These are phyloP conservation scores for Pampus argenteus DNA, from an alignment of 2,797 vertebrate genomes.

Conservation along the genomic window DNA sequence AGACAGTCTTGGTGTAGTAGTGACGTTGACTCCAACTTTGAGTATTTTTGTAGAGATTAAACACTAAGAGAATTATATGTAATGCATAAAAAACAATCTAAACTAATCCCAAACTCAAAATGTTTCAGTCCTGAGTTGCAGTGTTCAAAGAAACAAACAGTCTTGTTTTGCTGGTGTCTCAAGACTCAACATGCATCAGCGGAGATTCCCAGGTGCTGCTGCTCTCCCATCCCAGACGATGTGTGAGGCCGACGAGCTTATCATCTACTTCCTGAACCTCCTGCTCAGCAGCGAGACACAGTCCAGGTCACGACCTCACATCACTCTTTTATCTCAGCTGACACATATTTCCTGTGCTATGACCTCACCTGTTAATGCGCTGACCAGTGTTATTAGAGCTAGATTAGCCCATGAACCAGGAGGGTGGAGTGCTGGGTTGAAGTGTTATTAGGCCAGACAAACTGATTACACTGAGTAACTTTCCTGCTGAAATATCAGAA, in stretches of 20 bases:
- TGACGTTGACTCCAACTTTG: too few relatives aligned
- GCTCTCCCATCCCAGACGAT: slow-evolving; percentile 12
- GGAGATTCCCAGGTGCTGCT: slow-evolving; percentile 3
- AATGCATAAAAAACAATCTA: too few relatives aligned
- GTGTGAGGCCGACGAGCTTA: slow-evolving; percentile 50
- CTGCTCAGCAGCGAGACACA: slow-evolving; percentile 31
- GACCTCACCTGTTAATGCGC: slow-evolving; percentile 54
- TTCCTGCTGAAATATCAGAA: slow-evolving; percentile 54
- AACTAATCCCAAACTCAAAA: slow-evolving; percentile 9
- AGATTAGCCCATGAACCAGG: slow-evolving; percentile 36
- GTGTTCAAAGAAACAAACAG: neutral
- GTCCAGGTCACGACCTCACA: slow-evolving; percentile 40
- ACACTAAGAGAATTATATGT: too few relatives aligned
- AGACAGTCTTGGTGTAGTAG: too few relatives aligned
- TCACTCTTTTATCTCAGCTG: slow-evolving; percentile 57
- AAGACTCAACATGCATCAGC: slow-evolving; percentile 6
- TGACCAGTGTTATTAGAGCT: slow-evolving; percentile 47
- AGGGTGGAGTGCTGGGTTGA: slow-evolving; percentile 33
- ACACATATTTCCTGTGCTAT: slow-evolving; percentile 50
- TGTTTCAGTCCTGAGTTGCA: neutral
- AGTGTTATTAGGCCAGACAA: slow-evolving; percentile 19
- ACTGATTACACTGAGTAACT: slow-evolving; percentile 46
- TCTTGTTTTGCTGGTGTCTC: neutral
- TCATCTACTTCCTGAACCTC: slow-evolving; percentile 33
- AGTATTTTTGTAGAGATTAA: too few relatives aligned